Evolutionary conservation across 1,140 invertebrate genomes (phyloP), one percentile per base, ranked within the genome.

Genomic region (Ganaspis sp.): DNA sequence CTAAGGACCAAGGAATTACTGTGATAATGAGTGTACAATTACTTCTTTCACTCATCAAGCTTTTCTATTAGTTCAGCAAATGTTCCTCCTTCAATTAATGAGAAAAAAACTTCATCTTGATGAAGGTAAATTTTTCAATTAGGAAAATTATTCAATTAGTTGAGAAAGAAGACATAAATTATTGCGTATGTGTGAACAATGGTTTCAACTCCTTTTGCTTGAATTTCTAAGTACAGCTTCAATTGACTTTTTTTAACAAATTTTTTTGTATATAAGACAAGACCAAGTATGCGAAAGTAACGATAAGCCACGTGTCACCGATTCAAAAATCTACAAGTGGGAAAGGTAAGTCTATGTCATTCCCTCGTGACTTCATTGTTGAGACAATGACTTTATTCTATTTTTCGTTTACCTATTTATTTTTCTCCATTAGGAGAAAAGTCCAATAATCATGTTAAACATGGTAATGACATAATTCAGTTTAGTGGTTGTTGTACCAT

Each of bases 1-100:
- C 76, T 78, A 81, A 81, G 81, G 81, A 81, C 79, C 71, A 73
- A 72, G 75, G 83, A 81, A 82, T 84, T 83, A 83, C 74, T 77
- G 69, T 64, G 40, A 79, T 77, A 80, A 84, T 84, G 83, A 84
- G 76, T 80, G 58, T 78, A 77, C 77, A 83, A 84, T 81, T 84
- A 83, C 79, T 81, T 74, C 70, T 37, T 76, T 12, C 21, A 6
- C 23, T 64, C 19, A 26, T 26, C 11, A 64, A 26, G 8, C 2
- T 26, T 54, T 54, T 45, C 12, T n/a, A 45, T 45, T 45, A n/a
- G 8, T 4, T 45, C 29, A 12, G 12, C n/a, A 45, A 45, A 45
- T 45, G 1, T 45, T 15, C n/a, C n/a, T 15, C 9, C n/a, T 45
- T 45, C 29, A 34, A 34, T n/a, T n/a, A n/a, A n/a, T n/a, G n/a